Conservation (phyloP, 2,888 invertebrate genomes). For the Ectemnius lituratus region DNA sequence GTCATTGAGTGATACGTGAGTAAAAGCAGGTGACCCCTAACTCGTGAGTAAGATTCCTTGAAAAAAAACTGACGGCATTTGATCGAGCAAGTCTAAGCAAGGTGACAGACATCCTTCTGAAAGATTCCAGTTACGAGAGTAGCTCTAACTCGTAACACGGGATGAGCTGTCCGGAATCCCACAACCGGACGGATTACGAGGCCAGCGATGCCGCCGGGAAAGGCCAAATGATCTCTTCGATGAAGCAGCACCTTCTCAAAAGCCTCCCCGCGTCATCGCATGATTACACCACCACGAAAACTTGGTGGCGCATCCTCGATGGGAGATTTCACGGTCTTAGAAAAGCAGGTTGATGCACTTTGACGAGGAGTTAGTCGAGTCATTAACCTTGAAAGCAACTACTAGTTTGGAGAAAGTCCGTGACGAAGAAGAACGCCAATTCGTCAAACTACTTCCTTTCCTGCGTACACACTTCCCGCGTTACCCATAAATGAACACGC, state of each 20-base stretch:
- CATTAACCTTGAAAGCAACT: conserved; percentile 46
- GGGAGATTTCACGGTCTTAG: conserved; percentile 15
- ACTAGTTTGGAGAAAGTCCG: conserved; percentile 46
- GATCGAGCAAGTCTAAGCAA: not conserved
- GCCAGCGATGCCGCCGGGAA: conserved; percentile 9
- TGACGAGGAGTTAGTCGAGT: conserved; percentile 3
- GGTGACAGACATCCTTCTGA: not conserved
- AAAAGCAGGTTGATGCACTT: conserved; percentile 5
- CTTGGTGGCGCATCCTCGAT: too few relatives aligned
- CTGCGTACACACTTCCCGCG: not conserved
- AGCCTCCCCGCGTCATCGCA: not conserved
- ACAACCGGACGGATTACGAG: not conserved
- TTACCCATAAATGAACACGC: too few relatives aligned
- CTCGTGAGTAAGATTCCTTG: conserved; percentile 11
- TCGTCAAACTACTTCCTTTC: conserved; percentile 22
- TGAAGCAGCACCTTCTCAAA: not conserved
- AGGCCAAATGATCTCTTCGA: conserved; percentile 1
- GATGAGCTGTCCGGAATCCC: conserved; percentile 5
- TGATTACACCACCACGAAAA: not conserved
- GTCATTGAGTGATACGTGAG: not conserved
- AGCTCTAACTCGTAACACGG: too few relatives aligned
- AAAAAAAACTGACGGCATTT: conserved; percentile 15
- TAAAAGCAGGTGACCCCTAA: conserved; percentile 5
- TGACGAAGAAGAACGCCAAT: conserved; percentile 23
- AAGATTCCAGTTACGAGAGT: conserved; percentile 9